These are phyloP conservation scores for Brachypodius melanocephalos DNA, from an alignment of 2,113 vertebrate species.

Conservation along the genomic window DNA sequence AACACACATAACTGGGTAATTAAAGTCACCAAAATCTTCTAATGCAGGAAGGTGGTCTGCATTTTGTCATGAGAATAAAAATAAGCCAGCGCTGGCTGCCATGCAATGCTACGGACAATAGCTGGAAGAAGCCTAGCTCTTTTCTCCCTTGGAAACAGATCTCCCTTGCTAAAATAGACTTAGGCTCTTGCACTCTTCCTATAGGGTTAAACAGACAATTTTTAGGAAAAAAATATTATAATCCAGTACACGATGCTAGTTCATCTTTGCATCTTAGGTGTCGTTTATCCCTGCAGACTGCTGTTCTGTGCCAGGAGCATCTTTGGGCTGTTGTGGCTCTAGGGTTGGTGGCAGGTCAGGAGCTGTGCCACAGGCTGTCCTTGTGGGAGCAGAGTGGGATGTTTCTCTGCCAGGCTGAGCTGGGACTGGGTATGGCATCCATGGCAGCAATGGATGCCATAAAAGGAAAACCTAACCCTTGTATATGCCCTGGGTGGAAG, in stretches of 20 bases:
- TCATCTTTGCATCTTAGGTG: background rate
- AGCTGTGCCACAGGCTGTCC: background rate
- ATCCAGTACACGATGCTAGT: background rate
- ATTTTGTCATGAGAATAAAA: background rate
- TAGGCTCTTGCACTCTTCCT: background rate
- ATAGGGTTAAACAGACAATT: background rate
- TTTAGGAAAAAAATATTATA: background rate
- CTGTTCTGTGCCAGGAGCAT: background rate
- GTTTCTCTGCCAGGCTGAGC: background rate
- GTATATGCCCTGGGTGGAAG: background rate
- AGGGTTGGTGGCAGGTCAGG: background rate
- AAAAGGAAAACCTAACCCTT: background rate
- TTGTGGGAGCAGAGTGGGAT: background rate
- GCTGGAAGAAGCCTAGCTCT: conserved; percentile 16
- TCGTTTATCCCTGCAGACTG: accelerated
- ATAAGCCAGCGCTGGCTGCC: background rate
- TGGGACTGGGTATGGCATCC: accelerated
- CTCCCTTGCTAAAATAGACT: background rate
- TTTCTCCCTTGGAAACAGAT: background rate
- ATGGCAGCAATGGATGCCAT: background rate
- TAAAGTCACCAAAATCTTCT: background rate
- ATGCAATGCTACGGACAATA: background rate
- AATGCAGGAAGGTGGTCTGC: conserved; percentile 15
- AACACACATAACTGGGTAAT: background rate
- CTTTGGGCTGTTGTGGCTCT: background rate